phyloP scores from a whole-genome alignment of 2,888 invertebrate genomes.

The Mechanitis mazaeus region DNA sequence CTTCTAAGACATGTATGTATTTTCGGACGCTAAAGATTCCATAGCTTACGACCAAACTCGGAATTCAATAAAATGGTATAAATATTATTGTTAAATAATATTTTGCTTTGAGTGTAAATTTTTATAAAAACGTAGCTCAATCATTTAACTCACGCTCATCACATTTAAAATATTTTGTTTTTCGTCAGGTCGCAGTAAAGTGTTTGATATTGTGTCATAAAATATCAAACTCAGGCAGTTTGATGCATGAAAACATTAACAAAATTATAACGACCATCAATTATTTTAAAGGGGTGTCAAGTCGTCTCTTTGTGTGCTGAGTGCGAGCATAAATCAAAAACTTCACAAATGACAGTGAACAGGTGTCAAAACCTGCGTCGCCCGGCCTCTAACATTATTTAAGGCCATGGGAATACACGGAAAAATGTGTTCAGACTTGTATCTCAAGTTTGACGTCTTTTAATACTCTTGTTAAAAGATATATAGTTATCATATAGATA shows the following conservation, averaged over 20 bases:
- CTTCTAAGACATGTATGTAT: no score
- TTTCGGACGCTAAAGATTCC: no score
- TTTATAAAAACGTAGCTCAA: no score
- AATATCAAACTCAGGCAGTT: conserved; percentile 5
- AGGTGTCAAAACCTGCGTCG: conserved; percentile 39
- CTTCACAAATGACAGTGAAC: conserved; percentile 49
- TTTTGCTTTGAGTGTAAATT: no score
- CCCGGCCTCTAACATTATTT: conserved; percentile 2
- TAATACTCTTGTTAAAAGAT: background rate
- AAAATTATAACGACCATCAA: conserved; percentile 21
- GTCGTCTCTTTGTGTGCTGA: conserved; percentile 20
- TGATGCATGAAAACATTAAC: conserved; percentile 9
- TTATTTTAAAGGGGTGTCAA: conserved; percentile 27
- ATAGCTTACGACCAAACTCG: no score
- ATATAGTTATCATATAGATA: background rate
- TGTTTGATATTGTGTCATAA: background rate
- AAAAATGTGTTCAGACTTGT: background rate
- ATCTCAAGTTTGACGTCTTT: conserved; percentile 2
- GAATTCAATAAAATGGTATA: no score
- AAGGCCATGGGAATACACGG: conserved; percentile 2
- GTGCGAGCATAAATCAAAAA: conserved; percentile 54
- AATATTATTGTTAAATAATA: no score
- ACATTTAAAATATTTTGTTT: conserved; percentile 2
- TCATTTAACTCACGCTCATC: background rate
- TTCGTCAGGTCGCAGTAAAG: no score